Evolutionary conservation across 2,797 vertebrate species (phyloP).

Genomic region (Cichlasoma orientale): DNA sequence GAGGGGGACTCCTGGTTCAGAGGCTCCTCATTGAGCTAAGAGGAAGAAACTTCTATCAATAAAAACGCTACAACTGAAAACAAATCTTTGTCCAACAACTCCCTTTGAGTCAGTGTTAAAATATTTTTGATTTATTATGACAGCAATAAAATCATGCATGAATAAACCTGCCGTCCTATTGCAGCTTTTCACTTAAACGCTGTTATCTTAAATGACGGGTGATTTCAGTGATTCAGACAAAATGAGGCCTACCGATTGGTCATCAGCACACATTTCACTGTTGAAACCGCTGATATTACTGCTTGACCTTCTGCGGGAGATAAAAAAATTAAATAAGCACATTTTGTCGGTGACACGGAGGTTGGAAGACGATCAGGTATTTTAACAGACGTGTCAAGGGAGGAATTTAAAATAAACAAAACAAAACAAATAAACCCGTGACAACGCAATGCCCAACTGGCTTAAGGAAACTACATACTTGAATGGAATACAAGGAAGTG

Average conservation of each 20-base stretch:
- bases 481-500: background rate
- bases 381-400: background rate
- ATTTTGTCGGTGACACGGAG: background rate
- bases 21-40: conserved; percentile 81
- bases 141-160: background rate
- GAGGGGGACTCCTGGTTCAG: conserved; percentile 82
- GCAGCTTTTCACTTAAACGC: background rate
- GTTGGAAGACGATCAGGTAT: background rate
- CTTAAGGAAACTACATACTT: background rate
- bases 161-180: background rate
- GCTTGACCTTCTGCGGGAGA: conserved; percentile 87
- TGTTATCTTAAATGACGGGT: background rate
- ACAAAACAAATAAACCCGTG: accelerated
- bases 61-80: background rate
- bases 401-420: background rate
- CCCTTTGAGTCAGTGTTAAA: background rate
- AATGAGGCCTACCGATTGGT: conserved; percentile 86
- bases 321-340: conserved; percentile 2
- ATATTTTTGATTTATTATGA: background rate
- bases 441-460: accelerated
- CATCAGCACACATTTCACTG: conserved; percentile 92
- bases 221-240: background rate
- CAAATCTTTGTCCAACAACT: too few relatives aligned
- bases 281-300: conserved; percentile 95
- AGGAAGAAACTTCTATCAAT: background rate